Evolutionary conservation across 2,888 invertebrate species (phyloP).

Genomic region (Lasioglossum figueresi): DNA sequence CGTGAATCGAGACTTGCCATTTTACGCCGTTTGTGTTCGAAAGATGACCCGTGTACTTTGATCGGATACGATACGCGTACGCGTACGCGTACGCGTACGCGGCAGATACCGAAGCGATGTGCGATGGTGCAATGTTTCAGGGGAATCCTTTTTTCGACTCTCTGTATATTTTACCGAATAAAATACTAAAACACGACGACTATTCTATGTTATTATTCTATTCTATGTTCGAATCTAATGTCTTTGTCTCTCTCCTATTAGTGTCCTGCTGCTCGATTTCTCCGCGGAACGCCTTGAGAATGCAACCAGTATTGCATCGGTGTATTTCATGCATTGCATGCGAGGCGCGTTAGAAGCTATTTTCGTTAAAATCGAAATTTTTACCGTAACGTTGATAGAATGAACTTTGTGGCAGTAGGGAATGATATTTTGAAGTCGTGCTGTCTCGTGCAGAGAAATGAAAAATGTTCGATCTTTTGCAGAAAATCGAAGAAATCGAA

Average conservation of each 20-base stretch:
- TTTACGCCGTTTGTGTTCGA: slow-evolving; percentile 31
- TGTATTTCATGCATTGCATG: neutral
- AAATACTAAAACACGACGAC: slow-evolving; percentile 38
- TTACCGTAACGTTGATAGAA: too few relatives aligned
- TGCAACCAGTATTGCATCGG: slow-evolving; percentile 57
- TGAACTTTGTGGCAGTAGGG: neutral
- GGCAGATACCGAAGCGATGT: neutral
- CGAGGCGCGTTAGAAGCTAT: slow-evolving; percentile 24
- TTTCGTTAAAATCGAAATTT: neutral
- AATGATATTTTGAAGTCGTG: neutral
- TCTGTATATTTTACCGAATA: slow-evolving; percentile 55
- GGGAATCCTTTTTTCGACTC: neutral
- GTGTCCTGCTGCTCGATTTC: neutral
- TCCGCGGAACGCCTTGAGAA: slow-evolving; percentile 51
- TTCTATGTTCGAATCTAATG: neutral
- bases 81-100: too few relatives aligned
- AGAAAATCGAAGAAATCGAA: slow-evolving; percentile 23
- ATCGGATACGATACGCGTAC: neutral
- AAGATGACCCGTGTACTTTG: slow-evolving; percentile 27
- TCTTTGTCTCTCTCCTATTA: neutral
- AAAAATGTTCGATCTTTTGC: slow-evolving; percentile 15
- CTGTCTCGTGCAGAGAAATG: neutral
- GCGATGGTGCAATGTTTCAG: neutral
- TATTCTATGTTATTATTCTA: slow-evolving; percentile 14
- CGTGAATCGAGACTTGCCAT: neutral